phyloP scores from a whole-genome alignment of 2,888 invertebrate species.

The Chironomus riparius region DNA sequence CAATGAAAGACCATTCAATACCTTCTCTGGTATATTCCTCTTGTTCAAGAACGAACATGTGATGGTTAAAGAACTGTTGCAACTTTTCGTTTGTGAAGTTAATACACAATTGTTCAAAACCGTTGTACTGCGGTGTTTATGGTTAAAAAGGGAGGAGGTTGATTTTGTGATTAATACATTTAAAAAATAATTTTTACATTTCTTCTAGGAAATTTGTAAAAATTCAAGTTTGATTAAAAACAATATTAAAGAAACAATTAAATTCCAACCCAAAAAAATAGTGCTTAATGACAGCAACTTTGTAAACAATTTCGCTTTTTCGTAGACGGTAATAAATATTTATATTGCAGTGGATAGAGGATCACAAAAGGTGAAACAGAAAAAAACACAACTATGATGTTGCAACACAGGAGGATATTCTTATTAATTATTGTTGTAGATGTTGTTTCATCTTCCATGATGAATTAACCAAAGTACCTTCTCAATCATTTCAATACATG shows the following conservation, averaged over 20 bases:
- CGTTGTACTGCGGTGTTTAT: slow-evolving; percentile 61
- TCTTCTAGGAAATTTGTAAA: not conserved
- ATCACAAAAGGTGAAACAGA: too few relatives aligned
- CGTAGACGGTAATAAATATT: too few relatives aligned
- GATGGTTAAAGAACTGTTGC: slow-evolving; percentile 97
- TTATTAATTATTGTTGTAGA: too few relatives aligned
- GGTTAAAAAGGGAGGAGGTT: not conserved
- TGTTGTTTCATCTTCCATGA: too few relatives aligned
- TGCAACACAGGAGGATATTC: too few relatives aligned
- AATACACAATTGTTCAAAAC: slow-evolving; percentile 97
- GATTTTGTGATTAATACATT: not conserved
- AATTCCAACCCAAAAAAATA: too few relatives aligned
- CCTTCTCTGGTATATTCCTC: slow-evolving; percentile 92
- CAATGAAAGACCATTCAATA: slow-evolving; percentile 92
- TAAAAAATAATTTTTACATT: not conserved
- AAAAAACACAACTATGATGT: too few relatives aligned
- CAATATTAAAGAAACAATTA: too few relatives aligned
- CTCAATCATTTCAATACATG: slow-evolving; percentile 67
- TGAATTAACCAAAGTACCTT: not conserved
- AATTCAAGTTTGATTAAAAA: too few relatives aligned
- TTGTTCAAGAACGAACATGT: slow-evolving; percentile 97
- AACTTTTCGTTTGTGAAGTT: slow-evolving; percentile 97
- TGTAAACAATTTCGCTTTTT: too few relatives aligned
- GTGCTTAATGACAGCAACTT: too few relatives aligned
- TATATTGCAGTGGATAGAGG: too few relatives aligned